These are phyloP conservation scores for Alethe diademata DNA, from an alignment of 2,113 vertebrate species.

Conservation along the genomic window DNA sequence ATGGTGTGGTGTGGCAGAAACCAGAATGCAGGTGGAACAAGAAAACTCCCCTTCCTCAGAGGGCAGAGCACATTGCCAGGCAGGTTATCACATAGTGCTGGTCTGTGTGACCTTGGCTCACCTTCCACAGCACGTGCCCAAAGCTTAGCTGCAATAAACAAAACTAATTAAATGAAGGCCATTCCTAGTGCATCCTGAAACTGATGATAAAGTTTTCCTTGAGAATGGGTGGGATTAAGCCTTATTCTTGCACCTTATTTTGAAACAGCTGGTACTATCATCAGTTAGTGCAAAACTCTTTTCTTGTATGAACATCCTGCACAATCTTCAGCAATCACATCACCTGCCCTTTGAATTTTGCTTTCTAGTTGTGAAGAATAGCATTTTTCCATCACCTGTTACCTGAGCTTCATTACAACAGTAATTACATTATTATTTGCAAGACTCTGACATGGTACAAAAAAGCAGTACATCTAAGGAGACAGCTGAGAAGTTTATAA, in stretches of 20 bases:
- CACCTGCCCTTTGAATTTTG: neutral
- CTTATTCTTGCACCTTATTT: neutral
- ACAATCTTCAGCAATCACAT: neutral
- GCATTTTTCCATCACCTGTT: neutral
- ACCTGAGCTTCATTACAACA: neutral
- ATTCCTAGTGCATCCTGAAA: neutral
- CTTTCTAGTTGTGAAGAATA: neutral
- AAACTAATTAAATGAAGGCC: neutral
- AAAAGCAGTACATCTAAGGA: neutral
- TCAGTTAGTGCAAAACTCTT: neutral
- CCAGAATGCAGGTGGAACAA: neutral
- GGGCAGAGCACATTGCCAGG: neutral
- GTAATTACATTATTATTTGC: neutral
- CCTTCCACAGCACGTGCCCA: neutral
- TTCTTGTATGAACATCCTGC: neutral
- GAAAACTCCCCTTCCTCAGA: neutral
- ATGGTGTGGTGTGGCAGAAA: rapidly evolving
- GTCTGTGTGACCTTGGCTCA: neutral
- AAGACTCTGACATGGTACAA: neutral
- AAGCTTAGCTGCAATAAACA: neutral
- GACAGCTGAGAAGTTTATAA: neutral
- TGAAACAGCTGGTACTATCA: neutral
- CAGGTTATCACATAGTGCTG: neutral
- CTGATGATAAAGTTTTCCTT: neutral
- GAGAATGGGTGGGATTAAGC: neutral